These are phyloP conservation scores for Nesogale talazaci DNA, from an alignment of 2,113 vertebrate genomes.

Conservation along the genomic window DNA sequence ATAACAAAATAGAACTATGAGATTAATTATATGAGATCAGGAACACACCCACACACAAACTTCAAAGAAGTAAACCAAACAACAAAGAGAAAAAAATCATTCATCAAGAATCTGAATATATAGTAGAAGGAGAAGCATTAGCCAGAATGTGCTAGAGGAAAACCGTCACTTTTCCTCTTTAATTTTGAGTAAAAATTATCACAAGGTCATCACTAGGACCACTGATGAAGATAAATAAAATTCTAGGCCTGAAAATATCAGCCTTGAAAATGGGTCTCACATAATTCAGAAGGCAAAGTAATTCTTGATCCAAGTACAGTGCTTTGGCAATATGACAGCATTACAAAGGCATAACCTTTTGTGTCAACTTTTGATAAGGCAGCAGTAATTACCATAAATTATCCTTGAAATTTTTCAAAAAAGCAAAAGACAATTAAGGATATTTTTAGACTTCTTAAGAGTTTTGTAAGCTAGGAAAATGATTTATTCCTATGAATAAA, in stretches of 20 bases:
- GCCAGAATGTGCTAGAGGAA: neutral
- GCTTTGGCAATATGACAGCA: constrained; percentile 7
- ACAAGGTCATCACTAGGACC: neutral
- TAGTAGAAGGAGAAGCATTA: neutral
- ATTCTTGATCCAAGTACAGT: neutral
- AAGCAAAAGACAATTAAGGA: constrained; percentile 23
- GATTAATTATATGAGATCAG: neutral
- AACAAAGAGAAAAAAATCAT: neutral
- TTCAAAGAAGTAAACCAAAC: neutral
- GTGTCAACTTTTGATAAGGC: constrained; percentile 70
- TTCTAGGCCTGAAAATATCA: neutral
- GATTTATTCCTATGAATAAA: neutral
- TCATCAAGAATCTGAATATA: neutral
- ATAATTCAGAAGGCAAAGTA: neutral
- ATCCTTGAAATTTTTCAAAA: constrained; percentile 35
- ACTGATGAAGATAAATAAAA: neutral
- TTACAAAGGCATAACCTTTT: constrained; percentile 63
- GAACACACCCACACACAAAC: neutral
- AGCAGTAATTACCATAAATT: constrained; percentile 71
- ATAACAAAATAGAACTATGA: neutral
- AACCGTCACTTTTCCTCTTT: neutral
- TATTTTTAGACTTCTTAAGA: constrained; percentile 64
- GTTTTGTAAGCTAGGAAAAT: neutral
- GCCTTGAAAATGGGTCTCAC: neutral
- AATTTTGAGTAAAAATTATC: neutral